Base-by-base conservation (phyloP, 2,113 vertebrate genomes). In the Rhinolophus ferrumequinum region DNA sequence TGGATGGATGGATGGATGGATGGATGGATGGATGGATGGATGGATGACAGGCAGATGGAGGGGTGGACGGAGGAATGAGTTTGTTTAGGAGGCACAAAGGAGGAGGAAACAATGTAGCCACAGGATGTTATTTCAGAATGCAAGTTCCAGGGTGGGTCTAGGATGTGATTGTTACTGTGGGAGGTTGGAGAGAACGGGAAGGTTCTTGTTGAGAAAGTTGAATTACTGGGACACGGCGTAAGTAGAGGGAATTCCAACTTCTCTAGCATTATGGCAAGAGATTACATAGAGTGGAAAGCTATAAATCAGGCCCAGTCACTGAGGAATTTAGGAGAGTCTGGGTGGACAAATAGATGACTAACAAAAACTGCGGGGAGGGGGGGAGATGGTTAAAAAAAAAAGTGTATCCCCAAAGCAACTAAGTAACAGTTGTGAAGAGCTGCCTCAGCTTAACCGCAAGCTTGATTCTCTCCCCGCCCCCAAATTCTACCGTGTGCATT, bases 171-270 rank as follows among this genome's bases (percentile, higher is more conserved):
- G 33, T 94, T 88, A 64, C 21, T 75, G 22, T 86, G 73, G 77
- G 73, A 73, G 21, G 6, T 4, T 85, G 76, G 44, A 85, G 91
- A 88, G 76, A 79, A 76, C 56, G 41, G n/a, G 38, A 76, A 67
- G 47, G 75, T 88, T 93, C 88, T 70, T 93, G 58, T 82, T 81
- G 86, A 93, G 86, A 88, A 96, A 91, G 92, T 52, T 77, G 41
- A 69, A 26, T 93, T 85, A 22, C 82, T 79, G 67, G 41, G 47
- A n/a, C 33, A 50, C 2, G 77, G 60, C 58, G 6, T 72, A 62
- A 72, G 76, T 58, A 62, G 54, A 83, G 82, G 44, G 52, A 70
- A 80, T 88, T 81, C 66, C n/a, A 33, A 14, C 70, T 88, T 58
- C 54, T n/a, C 28, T 14, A 12, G 52, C 10, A 4, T 9, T n/a